Conservation (phyloP, 2,113 vertebrate genomes). For the Falcunculus frontatus region DNA sequence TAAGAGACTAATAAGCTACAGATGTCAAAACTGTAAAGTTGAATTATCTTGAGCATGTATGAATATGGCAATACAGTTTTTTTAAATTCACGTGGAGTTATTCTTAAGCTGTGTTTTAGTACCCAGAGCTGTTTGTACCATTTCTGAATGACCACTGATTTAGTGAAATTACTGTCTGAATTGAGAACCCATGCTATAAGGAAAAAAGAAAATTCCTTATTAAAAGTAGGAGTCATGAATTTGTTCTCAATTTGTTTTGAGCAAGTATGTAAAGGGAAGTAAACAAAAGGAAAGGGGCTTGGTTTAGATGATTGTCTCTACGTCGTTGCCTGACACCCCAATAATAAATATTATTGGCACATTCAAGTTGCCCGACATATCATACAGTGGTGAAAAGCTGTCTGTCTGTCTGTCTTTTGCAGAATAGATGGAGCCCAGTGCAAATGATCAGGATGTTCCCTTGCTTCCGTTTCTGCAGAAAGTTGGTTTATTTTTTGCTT, state of each 20-base stretch:
- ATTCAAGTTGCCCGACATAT: slow-evolving; percentile 36
- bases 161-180: neutral
- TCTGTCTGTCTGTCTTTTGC: neutral
- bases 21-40: slow-evolving; percentile 45
- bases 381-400: neutral
- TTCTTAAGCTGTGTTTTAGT: neutral
- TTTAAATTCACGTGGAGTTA: neutral
- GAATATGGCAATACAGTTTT: neutral
- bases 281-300: neutral
- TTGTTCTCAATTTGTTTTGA: neutral
- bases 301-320: neutral
- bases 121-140: neutral
- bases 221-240: neutral
- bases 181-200: neutral
- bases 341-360: slow-evolving; percentile 15
- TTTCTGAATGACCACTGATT: neutral
- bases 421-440: neutral
- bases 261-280: neutral
- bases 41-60: neutral
- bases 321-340: neutral
- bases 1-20: slow-evolving; percentile 39
- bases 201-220: neutral
- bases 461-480: neutral
- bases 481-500: neutral
- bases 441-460: neutral